Conservation (phyloP, 2,888 invertebrate genomes). For the Heliconius hortense region DNA sequence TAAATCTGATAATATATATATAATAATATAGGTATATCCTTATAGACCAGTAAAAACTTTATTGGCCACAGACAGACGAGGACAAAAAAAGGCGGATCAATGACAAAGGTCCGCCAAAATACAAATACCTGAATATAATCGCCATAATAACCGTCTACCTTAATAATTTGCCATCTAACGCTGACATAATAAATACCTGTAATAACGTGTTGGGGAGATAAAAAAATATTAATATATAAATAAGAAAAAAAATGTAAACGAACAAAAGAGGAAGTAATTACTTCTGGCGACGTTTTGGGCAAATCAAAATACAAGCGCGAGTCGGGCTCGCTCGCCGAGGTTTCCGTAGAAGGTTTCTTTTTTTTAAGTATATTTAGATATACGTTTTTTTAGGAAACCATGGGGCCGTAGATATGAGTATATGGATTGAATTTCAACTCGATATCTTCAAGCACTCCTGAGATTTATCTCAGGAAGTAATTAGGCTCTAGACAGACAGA, state of each 20-base stretch:
- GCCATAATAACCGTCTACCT: constrained; percentile 39
- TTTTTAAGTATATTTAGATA: too few species aligned
- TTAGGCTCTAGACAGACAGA: too few species aligned
- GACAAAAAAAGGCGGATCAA: constrained; percentile 42
- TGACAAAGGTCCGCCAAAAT: constrained; percentile 45
- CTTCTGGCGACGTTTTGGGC: background rate
- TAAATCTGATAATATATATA: too few species aligned
- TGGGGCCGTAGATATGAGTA: too few species aligned
- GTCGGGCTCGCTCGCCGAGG: too few species aligned
- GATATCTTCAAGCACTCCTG: too few species aligned
- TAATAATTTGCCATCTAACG: constrained; percentile 39
- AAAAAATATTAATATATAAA: constrained; percentile 26
- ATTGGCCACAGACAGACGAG: constrained; percentile 32
- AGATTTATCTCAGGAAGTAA: too few species aligned
- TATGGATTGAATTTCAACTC: too few species aligned
- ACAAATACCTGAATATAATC: constrained; percentile 43
- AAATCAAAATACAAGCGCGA: background rate
- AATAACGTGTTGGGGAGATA: constrained; percentile 32
- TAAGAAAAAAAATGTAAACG: constrained; percentile 23
- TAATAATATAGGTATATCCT: background rate
- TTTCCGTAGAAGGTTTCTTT: too few species aligned
- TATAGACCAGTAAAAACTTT: constrained; percentile 19
- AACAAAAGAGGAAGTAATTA: constrained; percentile 12
- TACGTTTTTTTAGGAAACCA: too few species aligned
- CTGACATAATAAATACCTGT: constrained; percentile 35